Conservation (phyloP, 2,888 invertebrate genomes). For the Malthinus flaveolus region DNA sequence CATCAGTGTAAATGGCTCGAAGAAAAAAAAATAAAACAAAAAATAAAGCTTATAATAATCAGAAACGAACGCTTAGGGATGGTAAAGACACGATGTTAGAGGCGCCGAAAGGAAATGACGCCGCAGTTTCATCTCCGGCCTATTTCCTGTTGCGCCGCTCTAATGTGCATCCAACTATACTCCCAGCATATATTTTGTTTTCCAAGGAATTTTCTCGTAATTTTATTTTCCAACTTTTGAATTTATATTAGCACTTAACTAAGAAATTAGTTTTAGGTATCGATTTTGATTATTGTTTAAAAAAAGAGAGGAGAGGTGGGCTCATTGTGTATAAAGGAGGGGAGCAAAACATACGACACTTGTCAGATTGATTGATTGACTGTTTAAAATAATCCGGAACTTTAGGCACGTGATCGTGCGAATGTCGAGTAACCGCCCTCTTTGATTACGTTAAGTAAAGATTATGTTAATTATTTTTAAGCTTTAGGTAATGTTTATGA, state of each 20-base stretch:
- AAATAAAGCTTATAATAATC: constrained; percentile 26
- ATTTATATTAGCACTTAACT: constrained; percentile 8
- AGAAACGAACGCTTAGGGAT: constrained; percentile 25
- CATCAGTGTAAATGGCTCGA: background rate
- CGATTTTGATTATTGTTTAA: background rate
- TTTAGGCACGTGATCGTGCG: constrained; percentile 34
- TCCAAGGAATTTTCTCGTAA: constrained; percentile 43
- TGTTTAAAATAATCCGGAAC: constrained; percentile 39
- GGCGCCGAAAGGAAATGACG: constrained; percentile 52
- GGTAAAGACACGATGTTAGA: constrained; percentile 31
- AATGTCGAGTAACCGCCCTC: constrained; percentile 32
- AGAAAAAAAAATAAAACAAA: constrained; percentile 19
- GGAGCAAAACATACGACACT: constrained; percentile 38
- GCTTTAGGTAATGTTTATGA: too few species aligned
- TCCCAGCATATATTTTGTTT: constrained; percentile 42
- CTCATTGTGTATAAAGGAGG: background rate
- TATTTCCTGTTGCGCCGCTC: constrained; percentile 55
- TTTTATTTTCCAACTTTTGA: constrained; percentile 34
- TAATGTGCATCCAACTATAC: constrained; percentile 51
- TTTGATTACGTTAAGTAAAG: constrained; percentile 23
- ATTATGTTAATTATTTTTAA: constrained; percentile 16
- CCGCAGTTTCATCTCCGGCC: constrained; percentile 59
- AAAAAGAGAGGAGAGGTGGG: background rate
- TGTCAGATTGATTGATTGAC: constrained; percentile 43
- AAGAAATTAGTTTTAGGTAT: constrained; percentile 1